Percentiles rank a stretch among this genome's conserved stretches.
These are phyloP conservation scores for Porites australiensis DNA, from an alignment of 64 coral and sea anemone species.

Conservation along the genomic window DNA sequence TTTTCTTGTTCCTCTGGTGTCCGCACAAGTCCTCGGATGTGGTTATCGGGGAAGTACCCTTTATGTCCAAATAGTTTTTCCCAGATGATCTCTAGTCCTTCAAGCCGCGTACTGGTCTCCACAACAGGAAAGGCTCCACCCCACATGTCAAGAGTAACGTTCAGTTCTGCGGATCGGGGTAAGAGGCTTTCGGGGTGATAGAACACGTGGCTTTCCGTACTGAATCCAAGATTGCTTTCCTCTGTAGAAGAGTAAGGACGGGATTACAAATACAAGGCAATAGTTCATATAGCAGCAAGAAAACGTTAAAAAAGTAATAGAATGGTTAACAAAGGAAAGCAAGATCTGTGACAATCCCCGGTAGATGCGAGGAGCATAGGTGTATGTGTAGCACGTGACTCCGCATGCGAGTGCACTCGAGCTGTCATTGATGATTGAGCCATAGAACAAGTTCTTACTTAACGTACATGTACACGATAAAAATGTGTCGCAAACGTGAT, in stretches of 20 bases:
- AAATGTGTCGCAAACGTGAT: too few relatives aligned
- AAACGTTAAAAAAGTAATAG: background rate
- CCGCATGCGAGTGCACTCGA: too few relatives aligned
- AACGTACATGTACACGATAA: too few relatives aligned
- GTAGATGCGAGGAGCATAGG: too few relatives aligned
- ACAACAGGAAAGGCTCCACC: slow-evolving; percentile 77
- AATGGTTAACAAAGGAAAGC: background rate
- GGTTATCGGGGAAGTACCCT: slow-evolving; percentile 69
- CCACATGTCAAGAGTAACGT: slow-evolving; percentile 72
- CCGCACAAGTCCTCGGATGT: slow-evolving; percentile 7
- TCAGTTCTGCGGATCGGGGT: slow-evolving; percentile 68
- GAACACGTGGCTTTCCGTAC: slow-evolving; percentile 48
- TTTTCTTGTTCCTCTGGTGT: slow-evolving; percentile 1
- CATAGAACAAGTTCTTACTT: too few relatives aligned
- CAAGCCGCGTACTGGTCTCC: slow-evolving; percentile 68
- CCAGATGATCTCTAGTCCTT: slow-evolving; percentile 72
- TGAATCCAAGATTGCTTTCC: slow-evolving; percentile 63
- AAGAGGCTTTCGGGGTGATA: slow-evolving; percentile 87
- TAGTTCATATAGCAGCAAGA: background rate
- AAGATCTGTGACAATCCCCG: too few relatives aligned
- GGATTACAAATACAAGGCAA: background rate
- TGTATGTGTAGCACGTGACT: too few relatives aligned
- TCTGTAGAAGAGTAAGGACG: slow-evolving; percentile 27
- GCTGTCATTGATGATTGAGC: too few relatives aligned
- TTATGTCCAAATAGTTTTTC: slow-evolving; percentile 72